These are phyloP conservation scores for Callyntrura sp. DNA, from an alignment of 2,888 invertebrate species.

Conservation along the genomic window DNA sequence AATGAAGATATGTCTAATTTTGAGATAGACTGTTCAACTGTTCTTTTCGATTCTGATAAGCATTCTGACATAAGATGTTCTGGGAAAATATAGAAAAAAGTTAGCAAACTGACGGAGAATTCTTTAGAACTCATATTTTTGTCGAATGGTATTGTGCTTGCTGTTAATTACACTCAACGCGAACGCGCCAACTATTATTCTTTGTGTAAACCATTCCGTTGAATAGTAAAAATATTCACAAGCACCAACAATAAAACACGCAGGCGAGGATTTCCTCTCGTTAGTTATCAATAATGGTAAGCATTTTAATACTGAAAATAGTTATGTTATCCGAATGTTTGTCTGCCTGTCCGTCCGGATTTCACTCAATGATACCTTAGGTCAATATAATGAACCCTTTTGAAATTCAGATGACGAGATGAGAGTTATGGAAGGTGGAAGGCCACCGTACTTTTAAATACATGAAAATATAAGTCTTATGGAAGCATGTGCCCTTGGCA, in stretches of 20 bases:
- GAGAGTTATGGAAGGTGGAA: too few relatives aligned
- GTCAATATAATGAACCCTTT: too few relatives aligned
- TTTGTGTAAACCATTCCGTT: not conserved
- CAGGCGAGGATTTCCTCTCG: not conserved
- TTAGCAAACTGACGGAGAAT: not conserved
- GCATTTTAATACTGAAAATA: too few relatives aligned
- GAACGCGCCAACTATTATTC: not conserved
- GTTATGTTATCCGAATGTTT: too few relatives aligned
- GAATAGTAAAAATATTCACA: not conserved
- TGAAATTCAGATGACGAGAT: too few relatives aligned
- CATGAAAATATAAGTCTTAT: too few relatives aligned
- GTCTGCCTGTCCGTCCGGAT: too few relatives aligned
- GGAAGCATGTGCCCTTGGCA: too few relatives aligned
- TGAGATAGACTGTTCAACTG: slow-evolving; percentile 29
- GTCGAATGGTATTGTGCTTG: not conserved
- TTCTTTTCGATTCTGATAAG: not conserved
- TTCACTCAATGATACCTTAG: too few relatives aligned
- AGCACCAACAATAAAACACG: not conserved
- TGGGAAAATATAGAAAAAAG: not conserved
- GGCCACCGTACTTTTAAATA: too few relatives aligned
- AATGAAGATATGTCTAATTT: slow-evolving; percentile 60
- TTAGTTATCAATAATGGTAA: too few relatives aligned
- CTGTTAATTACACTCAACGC: not conserved
- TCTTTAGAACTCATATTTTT: not conserved
- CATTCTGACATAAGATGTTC: not conserved